Conservation (phyloP, 2,113 vertebrate genomes). For the Setophaga coronata region DNA sequence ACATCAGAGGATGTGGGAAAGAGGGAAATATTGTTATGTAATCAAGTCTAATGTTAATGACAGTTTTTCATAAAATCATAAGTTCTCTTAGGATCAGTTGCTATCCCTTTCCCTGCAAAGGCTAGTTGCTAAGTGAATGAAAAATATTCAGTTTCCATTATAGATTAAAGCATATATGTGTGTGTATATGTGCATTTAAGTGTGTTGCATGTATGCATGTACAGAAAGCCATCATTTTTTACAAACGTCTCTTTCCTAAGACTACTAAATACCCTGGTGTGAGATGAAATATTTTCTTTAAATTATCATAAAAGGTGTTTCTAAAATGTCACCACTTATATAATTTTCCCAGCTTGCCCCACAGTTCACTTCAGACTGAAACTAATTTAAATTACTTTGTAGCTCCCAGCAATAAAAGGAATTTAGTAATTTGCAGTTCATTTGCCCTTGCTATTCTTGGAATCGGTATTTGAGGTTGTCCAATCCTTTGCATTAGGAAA, state of each 20-base stretch:
- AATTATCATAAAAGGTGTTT: slow-evolving; percentile 49
- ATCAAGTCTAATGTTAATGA: not conserved
- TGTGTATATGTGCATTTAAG: not conserved
- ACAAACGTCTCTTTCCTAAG: not conserved
- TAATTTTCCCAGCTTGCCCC: slow-evolving; percentile 54
- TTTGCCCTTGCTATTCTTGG: slow-evolving; percentile 52
- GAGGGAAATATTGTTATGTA: not conserved
- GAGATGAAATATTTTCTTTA: slow-evolving; percentile 40
- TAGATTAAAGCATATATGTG: not conserved
- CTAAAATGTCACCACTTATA: slow-evolving; percentile 47
- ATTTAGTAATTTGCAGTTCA: slow-evolving; percentile 62
- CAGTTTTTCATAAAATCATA: not conserved
- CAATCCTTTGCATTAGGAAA: slow-evolving; percentile 29
- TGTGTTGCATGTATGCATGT: not conserved
- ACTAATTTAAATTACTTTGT: slow-evolving; percentile 63
- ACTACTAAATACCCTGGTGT: not conserved
- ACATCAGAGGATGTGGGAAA: not conserved
- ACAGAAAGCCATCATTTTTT: not conserved
- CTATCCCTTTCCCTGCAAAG: not conserved
- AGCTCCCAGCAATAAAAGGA: slow-evolving; percentile 60
- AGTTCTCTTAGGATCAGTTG: not conserved
- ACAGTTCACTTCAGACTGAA: slow-evolving; percentile 41
- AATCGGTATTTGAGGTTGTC: slow-evolving; percentile 36
- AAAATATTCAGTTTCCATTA: not conserved
- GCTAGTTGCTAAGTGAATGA: not conserved